Percentiles rank a stretch among this genome's conserved stretches.
Conservation (phyloP, 1,140 invertebrate genomes). For the Drosophila mauritiana region DNA sequence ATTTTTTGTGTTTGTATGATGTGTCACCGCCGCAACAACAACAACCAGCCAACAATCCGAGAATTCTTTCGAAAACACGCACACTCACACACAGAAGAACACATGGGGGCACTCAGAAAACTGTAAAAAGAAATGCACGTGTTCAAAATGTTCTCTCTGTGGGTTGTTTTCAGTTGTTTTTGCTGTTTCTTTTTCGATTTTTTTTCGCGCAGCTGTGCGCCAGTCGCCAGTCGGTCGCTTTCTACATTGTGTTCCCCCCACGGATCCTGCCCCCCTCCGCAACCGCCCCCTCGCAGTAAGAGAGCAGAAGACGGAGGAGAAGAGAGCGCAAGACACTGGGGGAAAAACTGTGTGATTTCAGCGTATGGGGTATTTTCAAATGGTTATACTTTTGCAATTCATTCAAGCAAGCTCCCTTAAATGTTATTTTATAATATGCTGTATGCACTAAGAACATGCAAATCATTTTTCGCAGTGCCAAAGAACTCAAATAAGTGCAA, state of each 20-base stretch:
- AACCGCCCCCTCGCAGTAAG: conserved; percentile 44
- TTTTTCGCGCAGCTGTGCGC: conserved; percentile 77
- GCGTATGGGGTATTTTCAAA: background rate
- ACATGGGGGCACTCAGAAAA: conserved; percentile 33
- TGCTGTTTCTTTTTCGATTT: conserved; percentile 61
- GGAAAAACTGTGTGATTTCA: background rate
- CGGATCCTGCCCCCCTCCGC: conserved; percentile 2
- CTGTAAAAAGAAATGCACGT: conserved; percentile 80
- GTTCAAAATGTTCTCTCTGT: conserved; percentile 79
- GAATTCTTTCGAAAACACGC: conserved; percentile 73
- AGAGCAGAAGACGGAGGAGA: conserved; percentile 2
- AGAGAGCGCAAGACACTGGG: conserved; percentile 2
- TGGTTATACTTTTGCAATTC: background rate
- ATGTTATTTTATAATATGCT: background rate
- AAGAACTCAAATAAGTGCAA: conserved; percentile 1
- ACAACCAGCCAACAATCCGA: conserved; percentile 14
- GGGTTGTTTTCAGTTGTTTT: conserved; percentile 50
- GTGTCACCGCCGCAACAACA: conserved; percentile 62
- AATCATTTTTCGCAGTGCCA: conserved; percentile 12
- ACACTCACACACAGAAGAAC: conserved; percentile 30
- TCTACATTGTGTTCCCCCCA: conserved; percentile 48
- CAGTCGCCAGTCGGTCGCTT: conserved; percentile 75
- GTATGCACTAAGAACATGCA: too few species aligned
- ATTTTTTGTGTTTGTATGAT: conserved; percentile 33
- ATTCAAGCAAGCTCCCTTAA: background rate